phyloP scores from a whole-genome alignment of 2,888 invertebrate genomes.

The Brachyopa scutellaris region DNA sequence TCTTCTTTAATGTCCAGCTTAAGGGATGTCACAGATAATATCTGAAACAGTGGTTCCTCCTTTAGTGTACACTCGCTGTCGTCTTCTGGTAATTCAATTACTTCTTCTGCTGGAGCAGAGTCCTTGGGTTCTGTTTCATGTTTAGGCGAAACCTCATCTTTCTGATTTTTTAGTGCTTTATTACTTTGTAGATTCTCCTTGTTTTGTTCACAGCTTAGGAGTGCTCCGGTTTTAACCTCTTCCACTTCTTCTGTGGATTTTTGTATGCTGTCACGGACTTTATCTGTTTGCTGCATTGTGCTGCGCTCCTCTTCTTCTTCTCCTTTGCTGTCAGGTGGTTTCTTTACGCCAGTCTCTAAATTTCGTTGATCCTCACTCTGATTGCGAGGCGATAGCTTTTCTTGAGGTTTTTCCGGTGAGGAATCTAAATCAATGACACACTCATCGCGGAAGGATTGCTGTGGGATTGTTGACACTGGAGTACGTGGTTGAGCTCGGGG shows the following conservation, averaged over 20 bases:
- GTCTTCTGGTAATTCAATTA: constrained; percentile 44
- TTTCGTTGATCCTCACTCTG: constrained; percentile 47
- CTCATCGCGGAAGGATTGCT: constrained; percentile 18
- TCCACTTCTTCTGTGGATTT: constrained; percentile 62
- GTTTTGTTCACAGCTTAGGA: constrained; percentile 57
- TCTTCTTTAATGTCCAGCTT: constrained; percentile 56
- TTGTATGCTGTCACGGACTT: constrained; percentile 67
- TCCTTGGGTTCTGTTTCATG: constrained; percentile 75
- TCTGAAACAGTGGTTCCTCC: no score
- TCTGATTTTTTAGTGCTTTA: constrained; percentile 76
- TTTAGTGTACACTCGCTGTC: constrained; percentile 38
- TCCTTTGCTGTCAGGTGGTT: constrained; percentile 43
- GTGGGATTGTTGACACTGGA: constrained; percentile 16
- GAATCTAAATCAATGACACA: constrained; percentile 66
- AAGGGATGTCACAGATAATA: constrained; percentile 25
- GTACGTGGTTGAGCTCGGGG: constrained; percentile 23
- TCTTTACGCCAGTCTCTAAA: constrained; percentile 39
- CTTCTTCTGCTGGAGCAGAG: constrained; percentile 3
- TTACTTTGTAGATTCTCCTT: constrained; percentile 71
- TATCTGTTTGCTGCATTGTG: constrained; percentile 68
- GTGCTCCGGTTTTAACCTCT: constrained; percentile 42
- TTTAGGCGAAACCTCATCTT: constrained; percentile 76
- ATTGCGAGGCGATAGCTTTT: constrained; percentile 26
- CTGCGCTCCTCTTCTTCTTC: background rate
- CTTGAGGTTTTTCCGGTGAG: constrained; percentile 51